A percentile compares a stretch with the other conserved stretches of the same genome.
These are phyloP conservation scores for Hyles euphorbiae DNA, from an alignment of 1,140 invertebrate genomes.

Conservation along the genomic window DNA sequence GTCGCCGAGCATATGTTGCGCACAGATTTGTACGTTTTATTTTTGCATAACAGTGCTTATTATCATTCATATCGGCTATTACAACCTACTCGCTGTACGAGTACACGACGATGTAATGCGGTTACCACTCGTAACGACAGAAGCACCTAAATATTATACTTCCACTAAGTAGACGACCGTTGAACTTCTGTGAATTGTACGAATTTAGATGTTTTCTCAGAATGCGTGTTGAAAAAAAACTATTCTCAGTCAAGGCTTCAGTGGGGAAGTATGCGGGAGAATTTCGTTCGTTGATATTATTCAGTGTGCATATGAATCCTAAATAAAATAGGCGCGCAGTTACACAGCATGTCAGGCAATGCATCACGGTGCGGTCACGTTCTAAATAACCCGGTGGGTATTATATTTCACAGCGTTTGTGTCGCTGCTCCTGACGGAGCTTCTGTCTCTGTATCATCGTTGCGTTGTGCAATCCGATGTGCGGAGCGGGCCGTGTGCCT, in stretches of 20 bases:
- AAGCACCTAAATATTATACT: conserved; percentile 13
- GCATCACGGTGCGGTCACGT: conserved; percentile 46
- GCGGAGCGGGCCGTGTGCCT: conserved; percentile 31
- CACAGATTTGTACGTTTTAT: not conserved
- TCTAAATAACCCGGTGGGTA: conserved; percentile 46
- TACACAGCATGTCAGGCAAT: conserved; percentile 25
- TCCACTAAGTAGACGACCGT: not conserved
- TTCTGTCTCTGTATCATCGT: conserved; percentile 40
- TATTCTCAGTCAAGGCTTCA: not conserved
- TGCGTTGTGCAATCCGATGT: conserved; percentile 38
- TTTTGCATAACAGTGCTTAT: not conserved
- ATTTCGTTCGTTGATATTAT: not conserved
- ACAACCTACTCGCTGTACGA: not conserved
- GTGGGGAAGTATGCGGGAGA: not conserved
- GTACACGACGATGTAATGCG: conserved; percentile 2
- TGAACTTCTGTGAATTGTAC: not conserved
- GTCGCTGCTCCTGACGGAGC: conserved; percentile 35
- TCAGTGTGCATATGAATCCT: conserved; percentile 13
- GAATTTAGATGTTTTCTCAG: conserved; percentile 1
- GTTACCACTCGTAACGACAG: conserved; percentile 15
- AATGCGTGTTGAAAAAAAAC: too few relatives aligned
- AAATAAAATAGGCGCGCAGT: conserved; percentile 16
- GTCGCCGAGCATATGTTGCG: not conserved
- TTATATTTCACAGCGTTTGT: conserved; percentile 51
- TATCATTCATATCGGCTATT: conserved; percentile 5